Conservation (phyloP, 2,797 vertebrate species). For the Eutrigla gurnardus region DNA sequence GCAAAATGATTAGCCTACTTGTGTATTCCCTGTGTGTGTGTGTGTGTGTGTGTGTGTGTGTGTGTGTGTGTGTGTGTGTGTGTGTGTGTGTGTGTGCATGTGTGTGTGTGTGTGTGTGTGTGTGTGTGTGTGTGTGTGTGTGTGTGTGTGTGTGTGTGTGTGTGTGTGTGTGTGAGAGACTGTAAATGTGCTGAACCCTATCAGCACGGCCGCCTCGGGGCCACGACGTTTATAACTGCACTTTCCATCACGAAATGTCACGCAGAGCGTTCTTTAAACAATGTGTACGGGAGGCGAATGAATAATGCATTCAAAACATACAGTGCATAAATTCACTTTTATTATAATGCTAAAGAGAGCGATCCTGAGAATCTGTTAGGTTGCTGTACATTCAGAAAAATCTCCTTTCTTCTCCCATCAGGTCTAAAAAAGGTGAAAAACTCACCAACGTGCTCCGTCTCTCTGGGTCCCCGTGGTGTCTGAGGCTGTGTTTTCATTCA, state of each 20-base stretch:
- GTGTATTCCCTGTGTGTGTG: conserved; percentile 61
- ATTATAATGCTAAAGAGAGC: background rate
- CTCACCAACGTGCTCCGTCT: conserved; percentile 70
- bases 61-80: too few relatives aligned
- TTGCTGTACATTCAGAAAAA: background rate
- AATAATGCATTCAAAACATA: conserved; percentile 39
- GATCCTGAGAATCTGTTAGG: background rate
- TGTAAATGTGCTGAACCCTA: conserved; percentile 67
- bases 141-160: conserved; percentile 19
- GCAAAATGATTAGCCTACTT: conserved; percentile 77
- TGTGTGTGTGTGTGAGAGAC: conserved; percentile 22
- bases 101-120: conserved; percentile 16
- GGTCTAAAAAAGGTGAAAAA: conserved; percentile 36
- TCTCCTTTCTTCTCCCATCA: background rate
- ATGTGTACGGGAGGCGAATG: conserved; percentile 48
- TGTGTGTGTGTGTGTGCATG: conserved; percentile 33
- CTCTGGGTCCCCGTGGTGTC: conserved; percentile 54
- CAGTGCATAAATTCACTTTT: conserved; percentile 32
- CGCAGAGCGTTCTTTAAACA: conserved; percentile 63
- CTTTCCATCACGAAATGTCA: conserved; percentile 68
- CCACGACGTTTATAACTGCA: conserved; percentile 68
- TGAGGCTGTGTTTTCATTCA: conserved; percentile 67
- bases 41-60: conserved; percentile 16
- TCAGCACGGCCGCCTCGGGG: conserved; percentile 63
- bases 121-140: conserved; percentile 29